Conservation (phyloP, 35 echinoderm and acorn worm genomes). For the Strongylocentrotus purpuratus region DNA sequence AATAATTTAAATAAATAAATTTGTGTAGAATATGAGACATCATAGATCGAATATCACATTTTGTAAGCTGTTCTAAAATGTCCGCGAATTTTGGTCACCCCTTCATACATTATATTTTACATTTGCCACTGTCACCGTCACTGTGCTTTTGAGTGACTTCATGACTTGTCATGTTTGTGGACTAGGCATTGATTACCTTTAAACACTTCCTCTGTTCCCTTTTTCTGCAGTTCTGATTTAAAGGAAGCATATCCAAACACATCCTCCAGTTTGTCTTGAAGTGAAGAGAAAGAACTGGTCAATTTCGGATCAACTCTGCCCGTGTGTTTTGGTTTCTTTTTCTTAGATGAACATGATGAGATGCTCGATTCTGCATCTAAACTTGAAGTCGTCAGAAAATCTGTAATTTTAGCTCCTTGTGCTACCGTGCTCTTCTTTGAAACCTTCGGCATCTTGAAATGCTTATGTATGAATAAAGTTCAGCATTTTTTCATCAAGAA, state of each 20-base stretch:
- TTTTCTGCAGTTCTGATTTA: constrained; percentile 21
- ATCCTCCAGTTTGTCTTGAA: not conserved
- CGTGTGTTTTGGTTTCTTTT: not conserved
- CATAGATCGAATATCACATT: too few species aligned
- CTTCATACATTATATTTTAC: too few species aligned
- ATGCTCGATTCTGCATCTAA: not conserved
- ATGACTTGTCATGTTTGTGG: not conserved
- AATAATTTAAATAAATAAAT: too few species aligned
- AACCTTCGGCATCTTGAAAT: constrained; percentile 20
- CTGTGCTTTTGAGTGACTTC: too few species aligned
- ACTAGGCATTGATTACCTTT: not conserved
- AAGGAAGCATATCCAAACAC: not conserved
- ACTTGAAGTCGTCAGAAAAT: not conserved
- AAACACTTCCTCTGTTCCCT: constrained; percentile 15
- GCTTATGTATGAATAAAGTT: not conserved
- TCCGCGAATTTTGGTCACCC: too few species aligned
- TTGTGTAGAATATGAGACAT: too few species aligned
- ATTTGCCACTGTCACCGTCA: too few species aligned
- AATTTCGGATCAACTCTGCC: not conserved
- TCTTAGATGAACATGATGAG: not conserved
- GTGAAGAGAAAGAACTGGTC: not conserved
- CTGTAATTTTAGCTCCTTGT: constrained; percentile 5
- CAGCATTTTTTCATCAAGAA: too few species aligned
- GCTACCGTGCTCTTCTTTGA: not conserved
- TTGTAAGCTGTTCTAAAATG: too few species aligned